These are phyloP conservation scores for Dryobotodes eremita DNA, from an alignment of 2,888 invertebrate genomes.

Conservation along the genomic window DNA sequence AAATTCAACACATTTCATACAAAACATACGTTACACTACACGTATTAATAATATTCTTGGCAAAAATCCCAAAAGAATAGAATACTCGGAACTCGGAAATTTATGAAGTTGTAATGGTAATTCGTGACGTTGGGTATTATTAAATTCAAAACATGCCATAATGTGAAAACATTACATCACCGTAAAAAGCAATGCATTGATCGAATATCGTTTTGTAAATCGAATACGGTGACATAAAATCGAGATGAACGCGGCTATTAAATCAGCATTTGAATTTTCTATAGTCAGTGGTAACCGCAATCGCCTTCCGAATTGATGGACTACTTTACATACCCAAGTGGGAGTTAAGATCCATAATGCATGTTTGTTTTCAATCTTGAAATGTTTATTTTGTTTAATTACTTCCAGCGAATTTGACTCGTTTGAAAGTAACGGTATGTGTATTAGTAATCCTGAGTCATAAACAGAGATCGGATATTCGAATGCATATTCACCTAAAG, in stretches of 20 bases:
- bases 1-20: constrained; percentile 12
- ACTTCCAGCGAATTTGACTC: constrained; percentile 47
- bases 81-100: constrained; percentile 52
- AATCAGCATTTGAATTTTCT: constrained; percentile 50
- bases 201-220: constrained; percentile 53
- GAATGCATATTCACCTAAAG: too few species aligned
- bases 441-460: constrained; percentile 33
- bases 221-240: constrained; percentile 50
- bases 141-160: constrained; percentile 46
- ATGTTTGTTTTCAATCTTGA: constrained; percentile 54
- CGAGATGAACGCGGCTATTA: constrained; percentile 44
- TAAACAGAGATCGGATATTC: too few species aligned
- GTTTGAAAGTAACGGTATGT: constrained; percentile 33
- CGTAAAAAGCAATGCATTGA: constrained; percentile 53
- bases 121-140: constrained; percentile 49
- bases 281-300: constrained; percentile 43
- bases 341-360: constrained; percentile 49
- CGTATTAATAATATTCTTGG: constrained; percentile 52
- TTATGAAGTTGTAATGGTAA: constrained; percentile 52
- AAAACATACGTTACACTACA: constrained; percentile 39
- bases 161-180: constrained; percentile 46
- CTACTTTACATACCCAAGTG: constrained; percentile 46
- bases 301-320: constrained; percentile 48
- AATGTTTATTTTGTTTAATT: constrained; percentile 57
- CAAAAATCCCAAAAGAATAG: constrained; percentile 61